Base-by-base conservation (phyloP, 2,888 invertebrate species). In the Aethes cnicana region DNA sequence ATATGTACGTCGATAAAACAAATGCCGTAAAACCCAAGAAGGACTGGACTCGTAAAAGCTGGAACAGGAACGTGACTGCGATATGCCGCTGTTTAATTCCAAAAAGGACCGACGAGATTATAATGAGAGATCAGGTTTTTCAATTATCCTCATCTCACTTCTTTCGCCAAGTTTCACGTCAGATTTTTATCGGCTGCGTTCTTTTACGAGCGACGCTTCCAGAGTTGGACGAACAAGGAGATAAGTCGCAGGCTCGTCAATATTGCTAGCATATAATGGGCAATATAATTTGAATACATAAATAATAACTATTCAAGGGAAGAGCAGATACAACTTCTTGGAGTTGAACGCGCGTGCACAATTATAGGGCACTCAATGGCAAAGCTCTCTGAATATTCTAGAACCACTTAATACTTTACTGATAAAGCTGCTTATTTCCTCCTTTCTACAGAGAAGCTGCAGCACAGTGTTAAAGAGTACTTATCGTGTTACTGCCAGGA, bases 61-160 rank as follows among this genome's bases (percentile, higher is more conserved):
- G 62, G 69, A 56, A 61, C 58, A 65, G 61, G 71, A 72, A 83
- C 85, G 85, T 84, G 85, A 84, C 85, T 80, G 75, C 81, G 84
- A 83, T 85, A 81, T 82, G 81, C 63, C 78, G 72, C 73, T 73
- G 72, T 76, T 84, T 83, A 81, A 83, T 84, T 81, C 72, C 73
- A 70, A 77, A 84, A 77, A 78, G 82, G 80, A 79, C 77, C 78
- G 67, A 71, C 77, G 78, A 77, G 87, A 86, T 86, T 86, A 86
- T 87, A 87, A 87, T 86, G 86, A 86, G 81, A 85, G 86, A 87
- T 87, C 84, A 78, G 83, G 77, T 77, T 87, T 87, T 88, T 85
- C 85, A 88, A 85, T 87, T 86, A 86, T 82, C 79, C 76, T 71
- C 70, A 77, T 77, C 78, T 80, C 80, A 46, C 44, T 52, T 52